Evolutionary conservation across 2,797 vertebrate genomes (phyloP).

Genomic region (Gobionotothen gibberifrons): DNA sequence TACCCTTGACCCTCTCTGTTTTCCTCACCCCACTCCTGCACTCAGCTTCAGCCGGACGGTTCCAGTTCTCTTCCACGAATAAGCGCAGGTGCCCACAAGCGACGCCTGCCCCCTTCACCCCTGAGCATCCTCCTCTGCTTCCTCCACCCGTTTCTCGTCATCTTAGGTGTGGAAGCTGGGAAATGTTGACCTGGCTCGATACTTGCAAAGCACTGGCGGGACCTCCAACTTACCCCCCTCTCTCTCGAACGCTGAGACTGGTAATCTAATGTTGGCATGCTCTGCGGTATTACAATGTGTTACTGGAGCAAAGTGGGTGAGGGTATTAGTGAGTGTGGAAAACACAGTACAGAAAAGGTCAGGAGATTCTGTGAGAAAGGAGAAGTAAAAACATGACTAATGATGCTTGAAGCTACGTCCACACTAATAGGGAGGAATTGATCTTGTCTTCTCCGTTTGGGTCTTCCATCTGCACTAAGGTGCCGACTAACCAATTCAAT

Average conservation of each 20-base stretch:
- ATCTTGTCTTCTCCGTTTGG: background rate
- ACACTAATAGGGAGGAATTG: conserved; percentile 18
- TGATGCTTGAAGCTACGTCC: background rate
- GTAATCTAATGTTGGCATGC: conserved; percentile 67
- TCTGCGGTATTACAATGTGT: conserved; percentile 66
- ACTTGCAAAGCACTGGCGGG: conserved; percentile 19
- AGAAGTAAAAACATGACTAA: conserved; percentile 23
- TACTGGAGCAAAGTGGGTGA: conserved; percentile 71
- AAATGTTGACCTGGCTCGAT: conserved; percentile 45
- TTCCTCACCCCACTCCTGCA: conserved; percentile 19
- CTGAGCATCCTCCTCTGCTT: conserved; percentile 26
- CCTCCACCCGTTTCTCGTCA: conserved; percentile 6
- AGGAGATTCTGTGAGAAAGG: conserved; percentile 8
- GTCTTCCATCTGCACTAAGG: background rate
- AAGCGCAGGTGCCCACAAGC: conserved; percentile 17
- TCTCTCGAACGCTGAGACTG: conserved; percentile 46
- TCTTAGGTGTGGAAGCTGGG: conserved; percentile 31
- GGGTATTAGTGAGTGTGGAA: conserved; percentile 49
- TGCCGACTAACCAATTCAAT: conserved; percentile 9
- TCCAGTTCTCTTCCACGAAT: conserved; percentile 61
- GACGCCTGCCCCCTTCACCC: conserved; percentile 7
- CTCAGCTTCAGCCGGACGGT: conserved; percentile 37
- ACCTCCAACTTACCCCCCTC: conserved; percentile 42
- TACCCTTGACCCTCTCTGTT: conserved; percentile 62
- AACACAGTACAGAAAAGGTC: conserved; percentile 33